Evolutionary conservation across 2,113 vertebrate species (phyloP), one percentile per base, ranked within the genome.

Genomic region (Gasterosteus aculeatus): DNA sequence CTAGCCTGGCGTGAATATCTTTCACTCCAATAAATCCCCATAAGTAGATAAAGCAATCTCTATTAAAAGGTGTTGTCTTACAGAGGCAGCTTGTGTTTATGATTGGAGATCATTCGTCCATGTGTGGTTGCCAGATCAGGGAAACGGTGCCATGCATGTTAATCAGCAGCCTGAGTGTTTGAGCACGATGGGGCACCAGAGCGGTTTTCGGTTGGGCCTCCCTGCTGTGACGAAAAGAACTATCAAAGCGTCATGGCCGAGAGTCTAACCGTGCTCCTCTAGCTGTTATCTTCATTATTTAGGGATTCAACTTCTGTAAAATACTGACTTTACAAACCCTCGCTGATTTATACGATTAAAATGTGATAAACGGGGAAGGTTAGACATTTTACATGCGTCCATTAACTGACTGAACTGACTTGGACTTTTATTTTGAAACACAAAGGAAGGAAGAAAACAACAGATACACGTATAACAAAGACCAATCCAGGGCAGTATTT

Each of bases 21-120:
- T n/a, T 60, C 77, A 51, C 46, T 47, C 63, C 65, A 71, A 79
- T 85, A 83, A 78, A 81, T 86, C 80, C 67, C 77, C 67, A 81
- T 85, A 81, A 89, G 88, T 65, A 81, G 80, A 85, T 86, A 78
- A 86, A 80, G 69, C 72, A 78, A 80, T 88, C 69, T 88, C 73
- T 78, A 85, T 85, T 85, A 85, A 85, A 78, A 72, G 67, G 77
- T 64, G 63, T 59, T 73, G 57, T 84, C 74, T 81, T 72, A 70
- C 69, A 66, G 61, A 75, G 29, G 46, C 33, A 51, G 71, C 58
- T 42, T 54, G 68, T 53, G 83, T 19, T 78, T 81, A 69, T 64
- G 69, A 79, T 77, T 63, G 53, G 75, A 83, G 82, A 75, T 83
- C 78, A 66, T 68, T 70, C 69, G 69, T 72, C 71, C 70, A 53